Conservation (phyloP, 2,113 vertebrate genomes). For the Anthoscopus minutus region DNA sequence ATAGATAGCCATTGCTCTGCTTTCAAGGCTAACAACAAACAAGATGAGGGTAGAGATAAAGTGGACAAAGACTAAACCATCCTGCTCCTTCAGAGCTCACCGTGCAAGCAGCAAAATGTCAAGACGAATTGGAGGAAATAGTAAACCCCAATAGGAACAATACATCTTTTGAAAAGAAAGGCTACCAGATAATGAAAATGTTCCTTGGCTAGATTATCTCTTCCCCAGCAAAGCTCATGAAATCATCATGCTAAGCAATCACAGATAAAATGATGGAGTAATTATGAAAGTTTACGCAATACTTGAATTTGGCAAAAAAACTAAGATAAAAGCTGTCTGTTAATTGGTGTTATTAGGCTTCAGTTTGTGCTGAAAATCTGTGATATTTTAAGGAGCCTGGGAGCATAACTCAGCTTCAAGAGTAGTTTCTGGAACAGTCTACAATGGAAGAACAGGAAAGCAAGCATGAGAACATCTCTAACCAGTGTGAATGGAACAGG, state of each 20-base stretch:
- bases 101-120: neutral
- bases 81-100: neutral
- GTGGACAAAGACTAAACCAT: neutral
- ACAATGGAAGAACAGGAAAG: neutral
- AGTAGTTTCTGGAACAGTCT: neutral
- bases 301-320: conserved; percentile 39
- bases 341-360: conserved; percentile 28
- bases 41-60: neutral
- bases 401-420: neutral
- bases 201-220: conserved; percentile 6
- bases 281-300: conserved; percentile 26
- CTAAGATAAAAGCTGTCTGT: conserved; percentile 21
- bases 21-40: neutral
- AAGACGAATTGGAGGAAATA: neutral
- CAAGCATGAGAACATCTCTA: neutral
- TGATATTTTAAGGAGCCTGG: conserved; percentile 23
- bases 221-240: conserved; percentile 30
- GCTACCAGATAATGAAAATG: conserved; percentile 10
- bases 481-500: neutral
- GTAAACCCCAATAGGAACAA: conserved; percentile 9
- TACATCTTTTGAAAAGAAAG: conserved; percentile 15
- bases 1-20: neutral
- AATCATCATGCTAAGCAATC: neutral
- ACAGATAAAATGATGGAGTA: conserved; percentile 27
- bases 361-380: conserved; percentile 14